Base-by-base conservation (phyloP, 2,797 vertebrate genomes). In the Microctenopoma stevenorrisi region DNA sequence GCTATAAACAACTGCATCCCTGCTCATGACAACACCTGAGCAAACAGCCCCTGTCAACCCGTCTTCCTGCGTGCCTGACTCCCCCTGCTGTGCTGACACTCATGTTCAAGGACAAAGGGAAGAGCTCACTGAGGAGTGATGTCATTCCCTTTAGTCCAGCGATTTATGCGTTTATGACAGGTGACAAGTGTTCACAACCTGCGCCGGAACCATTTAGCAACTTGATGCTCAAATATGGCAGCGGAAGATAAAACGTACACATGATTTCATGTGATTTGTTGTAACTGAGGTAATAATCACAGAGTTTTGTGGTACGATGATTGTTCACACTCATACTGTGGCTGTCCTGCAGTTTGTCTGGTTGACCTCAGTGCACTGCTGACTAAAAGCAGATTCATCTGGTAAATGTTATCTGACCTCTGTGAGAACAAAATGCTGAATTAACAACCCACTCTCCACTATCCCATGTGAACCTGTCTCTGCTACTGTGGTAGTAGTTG, bases 381-480 rank as follows among this genome's bases (percentile, higher is more conserved):
- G 74, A 76, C 64, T 55, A 66, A 38, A 33, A 26, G 37, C 48
- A 56, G 49, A 70, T 70, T 55, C 9, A 15, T 38, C 30, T 18
- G 68, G 78, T 76, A 67, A 78, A 43, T 7, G 28, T 70, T 74
- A 79, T 80, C 64, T 76, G 76, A 72, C 57, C 67, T 66, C 14
- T 46, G 54, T 11, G 48, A 55, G 69, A 68, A 64, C 44, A 52
- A 42, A 35, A n/a, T 66, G 49, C 53, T 56, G n/a, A 62, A 43
- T 14, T 8, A 10, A 63, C 38, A 1, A 11, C 4, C 8, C 25
- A 7, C 22, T 33, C 42, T 3, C 7, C 16, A 0, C 22, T 11
- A 33, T 12, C 25, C 28, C 11, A 7, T 7, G 4, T 13, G 4
- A 53, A 14, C 12, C 5, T 12, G 10, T 1, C 10, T 3, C 2